A percentile compares a stretch with the other conserved stretches of the same genome.
These are phyloP conservation scores for Microcebus jonahi DNA, from an alignment of 2,113 vertebrate genomes.

Conservation along the genomic window DNA sequence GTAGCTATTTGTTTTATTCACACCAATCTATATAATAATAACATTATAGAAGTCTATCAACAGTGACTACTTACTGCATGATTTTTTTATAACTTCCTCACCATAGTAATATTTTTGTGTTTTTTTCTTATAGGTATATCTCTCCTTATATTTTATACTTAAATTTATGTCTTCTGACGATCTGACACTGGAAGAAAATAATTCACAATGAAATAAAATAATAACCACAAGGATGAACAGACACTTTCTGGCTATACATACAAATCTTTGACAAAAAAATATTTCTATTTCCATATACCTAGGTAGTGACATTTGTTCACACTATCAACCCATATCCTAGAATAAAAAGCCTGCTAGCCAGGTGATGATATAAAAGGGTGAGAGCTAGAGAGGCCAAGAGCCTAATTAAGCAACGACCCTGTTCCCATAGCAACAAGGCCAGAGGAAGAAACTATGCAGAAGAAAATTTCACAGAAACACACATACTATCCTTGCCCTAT, in stretches of 20 bases:
- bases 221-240: neutral
- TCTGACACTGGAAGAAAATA: slow-evolving; percentile 65
- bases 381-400: neutral
- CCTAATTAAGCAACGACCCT: neutral
- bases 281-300: neutral
- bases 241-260: neutral
- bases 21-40: neutral
- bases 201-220: slow-evolving; percentile 41
- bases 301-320: neutral
- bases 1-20: neutral
- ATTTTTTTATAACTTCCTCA: slow-evolving; percentile 59
- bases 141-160: slow-evolving; percentile 74
- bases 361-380: neutral
- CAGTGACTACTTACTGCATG: slow-evolving; percentile 73
- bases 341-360: neutral
- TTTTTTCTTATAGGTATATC: slow-evolving; percentile 69
- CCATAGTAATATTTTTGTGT: slow-evolving; percentile 46
- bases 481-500: neutral
- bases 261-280: neutral
- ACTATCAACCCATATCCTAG: neutral
- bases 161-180: slow-evolving; percentile 68
- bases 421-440: neutral
- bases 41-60: neutral
- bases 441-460: neutral
- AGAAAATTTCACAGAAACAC: neutral